Evolutionary conservation across 2,113 vertebrate genomes (phyloP).

Genomic region (Baryphthengus martii): DNA sequence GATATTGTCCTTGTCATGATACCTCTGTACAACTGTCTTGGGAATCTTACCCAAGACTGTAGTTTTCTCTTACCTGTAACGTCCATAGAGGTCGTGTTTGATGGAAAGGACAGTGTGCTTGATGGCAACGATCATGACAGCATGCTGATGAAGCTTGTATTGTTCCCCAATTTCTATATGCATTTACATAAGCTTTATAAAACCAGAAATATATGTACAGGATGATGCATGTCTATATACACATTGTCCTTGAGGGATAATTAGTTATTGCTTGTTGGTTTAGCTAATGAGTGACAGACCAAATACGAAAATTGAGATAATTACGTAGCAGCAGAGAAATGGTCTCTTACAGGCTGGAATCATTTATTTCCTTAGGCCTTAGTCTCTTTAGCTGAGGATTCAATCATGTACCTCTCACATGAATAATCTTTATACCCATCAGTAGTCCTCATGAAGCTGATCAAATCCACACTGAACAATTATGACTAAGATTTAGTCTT

Average conservation of each 20-base stretch:
- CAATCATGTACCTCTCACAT: neutral
- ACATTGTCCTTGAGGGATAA: neutral
- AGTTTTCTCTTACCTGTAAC: neutral
- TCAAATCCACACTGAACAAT: neutral
- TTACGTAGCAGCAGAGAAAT: neutral
- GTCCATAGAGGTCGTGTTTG: neutral
- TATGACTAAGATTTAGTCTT: neutral
- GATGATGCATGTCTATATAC: neutral
- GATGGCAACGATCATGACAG: neutral
- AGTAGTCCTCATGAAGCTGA: neutral
- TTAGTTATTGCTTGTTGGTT: constrained; percentile 22
- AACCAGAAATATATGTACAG: neutral
- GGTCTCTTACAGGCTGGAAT: neutral
- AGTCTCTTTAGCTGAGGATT: neutral
- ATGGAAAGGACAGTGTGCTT: neutral
- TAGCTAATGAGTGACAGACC: neutral
- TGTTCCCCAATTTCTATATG: neutral
- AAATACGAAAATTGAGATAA: neutral
- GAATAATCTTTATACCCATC: neutral
- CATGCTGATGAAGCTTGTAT: neutral
- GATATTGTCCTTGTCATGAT: neutral
- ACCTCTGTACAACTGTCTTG: neutral
- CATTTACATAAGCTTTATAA: neutral
- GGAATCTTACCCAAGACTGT: neutral
- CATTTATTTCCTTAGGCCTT: neutral